A percentile compares a stretch with the other conserved stretches of the same genome.
phyloP scores from a whole-genome alignment of 2,113 vertebrate genomes.

The Neolamprologus devosi region DNA sequence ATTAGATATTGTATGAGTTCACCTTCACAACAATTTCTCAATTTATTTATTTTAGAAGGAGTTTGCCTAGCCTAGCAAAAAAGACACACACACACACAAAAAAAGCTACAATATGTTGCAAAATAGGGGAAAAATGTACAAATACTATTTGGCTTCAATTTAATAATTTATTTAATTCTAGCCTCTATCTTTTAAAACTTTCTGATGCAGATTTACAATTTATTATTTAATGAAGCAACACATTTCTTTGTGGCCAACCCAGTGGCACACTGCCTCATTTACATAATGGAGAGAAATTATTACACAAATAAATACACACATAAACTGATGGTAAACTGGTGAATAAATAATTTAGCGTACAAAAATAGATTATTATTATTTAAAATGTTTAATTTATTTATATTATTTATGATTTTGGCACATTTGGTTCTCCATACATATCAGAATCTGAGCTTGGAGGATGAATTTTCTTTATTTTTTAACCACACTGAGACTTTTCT shows the following conservation, averaged over 20 bases:
- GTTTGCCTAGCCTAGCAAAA: not conserved
- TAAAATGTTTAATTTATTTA: not conserved
- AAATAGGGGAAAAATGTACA: fast-evolving
- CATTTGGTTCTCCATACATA: fast-evolving
- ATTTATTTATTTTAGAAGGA: not conserved
- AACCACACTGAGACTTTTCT: not conserved
- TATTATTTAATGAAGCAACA: not conserved
- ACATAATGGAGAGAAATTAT: not conserved
- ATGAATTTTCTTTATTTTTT: not conserved
- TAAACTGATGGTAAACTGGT: not conserved
- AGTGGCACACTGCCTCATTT: not conserved
- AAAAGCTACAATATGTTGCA: not conserved
- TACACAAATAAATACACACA: not conserved
- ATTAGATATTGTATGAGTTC: not conserved
- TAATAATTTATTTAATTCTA: not conserved
- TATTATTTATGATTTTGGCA: fast-evolving
- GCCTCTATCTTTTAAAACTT: not conserved
- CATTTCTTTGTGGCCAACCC: not conserved
- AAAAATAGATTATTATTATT: not conserved
- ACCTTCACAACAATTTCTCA: not conserved
- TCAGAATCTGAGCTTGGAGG: not conserved
- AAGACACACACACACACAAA: not conserved
- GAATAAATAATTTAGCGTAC: not conserved
- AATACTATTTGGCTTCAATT: not conserved
- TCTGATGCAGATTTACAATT: not conserved